Evolutionary conservation across 2,888 invertebrate species (phyloP).

Genomic region (Rhimphoctona megacephalus): DNA sequence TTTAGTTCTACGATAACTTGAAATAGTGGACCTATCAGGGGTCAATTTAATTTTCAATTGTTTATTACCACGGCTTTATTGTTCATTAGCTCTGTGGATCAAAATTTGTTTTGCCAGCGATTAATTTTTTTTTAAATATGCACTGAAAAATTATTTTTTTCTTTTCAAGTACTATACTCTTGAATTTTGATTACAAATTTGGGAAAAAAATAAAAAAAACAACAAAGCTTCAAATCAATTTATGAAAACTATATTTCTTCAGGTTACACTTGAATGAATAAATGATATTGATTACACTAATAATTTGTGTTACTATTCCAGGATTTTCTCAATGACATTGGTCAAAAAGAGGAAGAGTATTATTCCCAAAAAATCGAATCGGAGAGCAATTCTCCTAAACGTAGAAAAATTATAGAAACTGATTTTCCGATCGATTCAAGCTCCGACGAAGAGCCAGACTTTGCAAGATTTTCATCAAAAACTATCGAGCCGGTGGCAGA

Average conservation of each 20-base stretch:
- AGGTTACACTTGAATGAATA: not conserved
- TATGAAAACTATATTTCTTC: too few relatives aligned
- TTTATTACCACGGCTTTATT: not conserved
- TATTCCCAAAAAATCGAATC: constrained; percentile 62
- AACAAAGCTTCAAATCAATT: too few relatives aligned
- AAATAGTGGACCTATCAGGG: not conserved
- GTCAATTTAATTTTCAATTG: not conserved
- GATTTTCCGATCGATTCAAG: constrained; percentile 56
- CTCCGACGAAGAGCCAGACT: constrained; percentile 62
- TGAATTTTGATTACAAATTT: too few relatives aligned
- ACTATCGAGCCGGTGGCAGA: not conserved
- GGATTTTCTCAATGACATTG: constrained; percentile 77
- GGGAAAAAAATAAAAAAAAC: too few relatives aligned
- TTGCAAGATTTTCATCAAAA: constrained; percentile 48
- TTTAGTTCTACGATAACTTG: too few relatives aligned
- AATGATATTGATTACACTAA: not conserved
- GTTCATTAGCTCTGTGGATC: not conserved
- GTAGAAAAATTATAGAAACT: constrained; percentile 40
- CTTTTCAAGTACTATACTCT: too few relatives aligned
- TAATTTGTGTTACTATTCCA: constrained; percentile 38
- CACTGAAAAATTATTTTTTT: too few relatives aligned
- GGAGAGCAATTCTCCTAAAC: constrained; percentile 50
- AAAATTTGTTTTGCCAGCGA: not conserved
- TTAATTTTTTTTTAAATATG: too few relatives aligned
- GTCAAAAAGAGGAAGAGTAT: constrained; percentile 69